Evolutionary conservation across 2,113 vertebrate species (phyloP).

Genomic region (Melozone crissalis): DNA sequence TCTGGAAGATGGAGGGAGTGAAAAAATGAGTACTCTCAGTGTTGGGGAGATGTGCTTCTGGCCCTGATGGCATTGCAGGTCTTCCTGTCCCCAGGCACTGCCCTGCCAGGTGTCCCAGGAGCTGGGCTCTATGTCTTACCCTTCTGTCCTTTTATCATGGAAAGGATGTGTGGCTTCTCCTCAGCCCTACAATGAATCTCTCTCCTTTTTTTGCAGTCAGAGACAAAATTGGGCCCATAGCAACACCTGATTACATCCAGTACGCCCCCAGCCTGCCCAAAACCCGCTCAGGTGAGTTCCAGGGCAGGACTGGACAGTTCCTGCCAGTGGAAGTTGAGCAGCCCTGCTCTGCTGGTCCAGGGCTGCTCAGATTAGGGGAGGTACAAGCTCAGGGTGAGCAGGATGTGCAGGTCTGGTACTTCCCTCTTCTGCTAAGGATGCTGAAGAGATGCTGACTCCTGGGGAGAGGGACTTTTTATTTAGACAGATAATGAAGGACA

Average conservation of each 20-base stretch:
- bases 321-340: neutral
- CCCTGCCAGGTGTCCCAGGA: neutral
- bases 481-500: neutral
- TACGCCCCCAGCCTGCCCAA: constrained; percentile 93
- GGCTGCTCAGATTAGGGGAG: too few relatives aligned
- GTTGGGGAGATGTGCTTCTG: neutral
- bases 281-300: constrained; percentile 89
- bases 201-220: constrained; percentile 78
- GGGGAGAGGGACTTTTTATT: neutral
- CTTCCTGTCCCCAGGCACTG: neutral
- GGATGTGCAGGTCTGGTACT: neutral
- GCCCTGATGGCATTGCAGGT: neutral
- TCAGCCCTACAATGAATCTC: neutral
- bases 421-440: neutral
- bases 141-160: neutral
- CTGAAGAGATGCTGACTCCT: neutral
- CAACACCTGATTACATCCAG: constrained; percentile 96
- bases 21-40: neutral
- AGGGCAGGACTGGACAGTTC: neutral
- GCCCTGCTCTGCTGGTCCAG: neutral
- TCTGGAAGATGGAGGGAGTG: neutral
- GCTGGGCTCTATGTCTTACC: neutral
- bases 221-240: constrained; percentile 96
- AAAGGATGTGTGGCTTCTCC: neutral
- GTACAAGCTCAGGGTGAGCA: neutral